These are phyloP conservation scores for Paradisaea rubra DNA, from an alignment of 2,113 vertebrate genomes.

Conservation along the genomic window DNA sequence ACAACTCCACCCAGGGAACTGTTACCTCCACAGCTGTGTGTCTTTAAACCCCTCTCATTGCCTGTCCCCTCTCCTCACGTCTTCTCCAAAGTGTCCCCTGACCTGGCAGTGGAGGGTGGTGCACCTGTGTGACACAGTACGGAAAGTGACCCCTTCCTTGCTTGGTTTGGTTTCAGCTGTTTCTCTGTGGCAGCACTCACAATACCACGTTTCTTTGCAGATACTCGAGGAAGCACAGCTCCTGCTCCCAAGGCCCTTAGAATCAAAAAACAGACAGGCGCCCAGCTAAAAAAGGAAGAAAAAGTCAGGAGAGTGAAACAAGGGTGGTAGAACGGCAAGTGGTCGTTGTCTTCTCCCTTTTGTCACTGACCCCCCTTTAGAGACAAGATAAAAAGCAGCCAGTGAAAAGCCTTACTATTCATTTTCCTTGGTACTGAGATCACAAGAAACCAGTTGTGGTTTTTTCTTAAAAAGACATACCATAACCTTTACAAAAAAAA, in stretches of 20 bases:
- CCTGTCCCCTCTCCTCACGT: not conserved
- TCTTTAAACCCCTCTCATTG: not conserved
- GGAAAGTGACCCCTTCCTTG: not conserved
- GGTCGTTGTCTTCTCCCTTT: not conserved
- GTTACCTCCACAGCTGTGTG: not conserved
- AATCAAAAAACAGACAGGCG: not conserved
- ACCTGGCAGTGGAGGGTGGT: not conserved
- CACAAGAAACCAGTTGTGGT: not conserved
- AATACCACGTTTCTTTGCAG: not conserved
- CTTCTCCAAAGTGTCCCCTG: not conserved
- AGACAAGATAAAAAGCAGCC: conserved; percentile 18
- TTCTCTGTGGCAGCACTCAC: not conserved
- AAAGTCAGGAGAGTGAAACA: not conserved
- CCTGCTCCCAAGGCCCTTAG: not conserved
- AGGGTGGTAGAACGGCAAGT: not conserved
- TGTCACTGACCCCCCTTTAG: not conserved
- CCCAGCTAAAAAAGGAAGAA: not conserved
- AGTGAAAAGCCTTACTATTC: not conserved
- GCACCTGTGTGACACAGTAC: not conserved
- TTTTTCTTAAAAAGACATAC: not conserved
- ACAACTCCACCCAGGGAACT: not conserved
- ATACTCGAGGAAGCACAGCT: not conserved
- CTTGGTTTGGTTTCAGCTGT: not conserved
- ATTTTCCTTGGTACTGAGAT: not conserved
- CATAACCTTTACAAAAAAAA: not conserved